Percentiles rank a stretch among this genome's conserved stretches.
These are phyloP conservation scores for Poecile montanus DNA, from an alignment of 2,797 vertebrate species.

Conservation along the genomic window DNA sequence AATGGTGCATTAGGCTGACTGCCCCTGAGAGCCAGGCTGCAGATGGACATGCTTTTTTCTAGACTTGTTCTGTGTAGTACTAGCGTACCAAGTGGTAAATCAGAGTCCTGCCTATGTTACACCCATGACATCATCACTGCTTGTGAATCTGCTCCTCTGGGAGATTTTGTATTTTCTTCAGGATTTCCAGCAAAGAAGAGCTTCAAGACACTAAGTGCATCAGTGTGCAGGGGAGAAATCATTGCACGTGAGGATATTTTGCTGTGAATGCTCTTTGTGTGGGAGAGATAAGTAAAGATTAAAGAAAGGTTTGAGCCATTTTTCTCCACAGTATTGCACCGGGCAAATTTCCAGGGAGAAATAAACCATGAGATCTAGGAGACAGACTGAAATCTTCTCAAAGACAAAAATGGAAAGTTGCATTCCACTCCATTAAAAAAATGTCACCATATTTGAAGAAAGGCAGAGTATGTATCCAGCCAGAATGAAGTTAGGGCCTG, in stretches of 20 bases:
- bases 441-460: neutral
- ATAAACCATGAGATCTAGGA: neutral
- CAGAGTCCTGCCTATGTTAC: neutral
- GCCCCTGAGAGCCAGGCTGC: neutral
- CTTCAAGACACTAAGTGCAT: neutral
- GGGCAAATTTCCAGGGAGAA: constrained; percentile 11
- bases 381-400: constrained; percentile 25
- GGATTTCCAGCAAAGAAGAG: neutral
- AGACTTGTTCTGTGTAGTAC: neutral
- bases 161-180: neutral
- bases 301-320: constrained; percentile 8
- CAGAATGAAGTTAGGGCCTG: neutral
- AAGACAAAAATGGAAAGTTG: constrained; percentile 4
- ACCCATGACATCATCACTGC: neutral
- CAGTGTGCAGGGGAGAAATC: neutral
- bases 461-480: neutral
- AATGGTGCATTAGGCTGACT: neutral
- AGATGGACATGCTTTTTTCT: neutral
- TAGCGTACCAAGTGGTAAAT: neutral
- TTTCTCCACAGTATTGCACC: neutral
- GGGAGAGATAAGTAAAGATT: neutral
- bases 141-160: neutral
- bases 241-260: neutral
- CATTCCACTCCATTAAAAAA: neutral
- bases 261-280: neutral